Evolutionary conservation across 2,113 vertebrate species (phyloP).

Genomic region (Syngnathus typhle): DNA sequence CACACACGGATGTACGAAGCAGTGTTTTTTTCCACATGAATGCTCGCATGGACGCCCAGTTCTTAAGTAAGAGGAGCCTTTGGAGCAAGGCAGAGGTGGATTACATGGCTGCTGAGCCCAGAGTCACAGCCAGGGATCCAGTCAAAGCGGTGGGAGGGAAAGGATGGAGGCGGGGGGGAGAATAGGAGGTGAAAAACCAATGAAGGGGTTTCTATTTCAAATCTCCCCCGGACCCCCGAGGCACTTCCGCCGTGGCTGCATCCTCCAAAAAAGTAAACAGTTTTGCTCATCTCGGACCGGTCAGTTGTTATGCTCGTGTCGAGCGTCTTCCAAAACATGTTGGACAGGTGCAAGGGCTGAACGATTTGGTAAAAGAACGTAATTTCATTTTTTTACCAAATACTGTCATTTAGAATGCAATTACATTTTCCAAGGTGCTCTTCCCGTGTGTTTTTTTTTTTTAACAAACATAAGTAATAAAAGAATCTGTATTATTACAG

Average conservation of each 20-base stretch:
- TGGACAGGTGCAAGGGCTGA: background rate
- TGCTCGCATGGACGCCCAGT: constrained; percentile 55
- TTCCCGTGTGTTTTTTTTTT: too few species aligned
- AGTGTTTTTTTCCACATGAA: constrained; percentile 62
- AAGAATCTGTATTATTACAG: too few species aligned
- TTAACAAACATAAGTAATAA: too few species aligned
- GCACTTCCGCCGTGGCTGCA: constrained; percentile 48
- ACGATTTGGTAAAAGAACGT: too few species aligned
- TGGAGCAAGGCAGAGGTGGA: constrained; percentile 62
- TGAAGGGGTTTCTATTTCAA: constrained; percentile 59
- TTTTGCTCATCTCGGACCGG: constrained; percentile 44
- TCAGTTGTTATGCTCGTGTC: constrained; percentile 13
- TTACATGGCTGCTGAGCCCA: constrained; percentile 62
- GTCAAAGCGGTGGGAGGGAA: constrained; percentile 47
- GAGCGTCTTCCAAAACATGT: background rate
- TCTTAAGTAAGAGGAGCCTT: constrained; percentile 62
- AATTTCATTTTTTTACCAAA: too few species aligned
- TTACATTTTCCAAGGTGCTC: too few species aligned
- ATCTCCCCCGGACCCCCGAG: constrained; percentile 40
- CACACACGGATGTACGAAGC: constrained; percentile 53
- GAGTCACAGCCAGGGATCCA: constrained; percentile 54
- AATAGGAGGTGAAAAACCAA: constrained; percentile 22
- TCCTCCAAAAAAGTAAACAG: constrained; percentile 48
- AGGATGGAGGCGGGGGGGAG: constrained; percentile 23
- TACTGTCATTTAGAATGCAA: too few species aligned